These are phyloP conservation scores for Clarias laeviceps DNA, from an alignment of 2,797 vertebrate genomes.

Conservation along the genomic window DNA sequence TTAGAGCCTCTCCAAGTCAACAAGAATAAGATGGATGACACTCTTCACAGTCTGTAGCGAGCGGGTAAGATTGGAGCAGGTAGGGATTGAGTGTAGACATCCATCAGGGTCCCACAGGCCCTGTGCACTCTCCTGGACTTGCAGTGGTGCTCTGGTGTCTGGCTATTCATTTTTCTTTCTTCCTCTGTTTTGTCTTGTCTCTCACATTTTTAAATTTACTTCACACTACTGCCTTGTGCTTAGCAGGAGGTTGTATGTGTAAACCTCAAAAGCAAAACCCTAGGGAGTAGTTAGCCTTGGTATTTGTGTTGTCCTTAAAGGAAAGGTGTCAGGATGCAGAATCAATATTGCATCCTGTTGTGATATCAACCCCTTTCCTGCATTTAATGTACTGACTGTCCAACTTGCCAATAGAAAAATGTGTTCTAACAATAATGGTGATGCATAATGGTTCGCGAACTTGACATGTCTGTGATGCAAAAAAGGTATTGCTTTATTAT, in stretches of 20 bases:
- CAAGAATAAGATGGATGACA: slow-evolving; percentile 35
- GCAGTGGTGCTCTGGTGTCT: neutral
- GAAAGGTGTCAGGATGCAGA: slow-evolving; percentile 32
- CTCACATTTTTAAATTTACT: neutral
- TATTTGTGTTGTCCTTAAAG: slow-evolving; percentile 17
- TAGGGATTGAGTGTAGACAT: slow-evolving; percentile 24
- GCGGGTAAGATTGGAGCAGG: slow-evolving; percentile 29
- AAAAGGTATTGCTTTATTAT: neutral
- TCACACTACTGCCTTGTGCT: slow-evolving; percentile 7
- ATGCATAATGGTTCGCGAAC: no score
- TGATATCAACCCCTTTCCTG: neutral
- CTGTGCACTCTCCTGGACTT: neutral
- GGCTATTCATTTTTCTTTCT: slow-evolving; percentile 37
- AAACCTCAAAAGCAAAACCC: slow-evolving; percentile 24
- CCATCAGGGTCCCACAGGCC: slow-evolving; percentile 22
- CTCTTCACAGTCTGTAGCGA: slow-evolving; percentile 22
- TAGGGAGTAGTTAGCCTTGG: slow-evolving; percentile 7
- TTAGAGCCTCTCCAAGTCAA: slow-evolving; percentile 30
- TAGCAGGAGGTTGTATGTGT: slow-evolving; percentile 2
- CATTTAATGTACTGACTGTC: neutral
- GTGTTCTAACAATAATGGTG: neutral
- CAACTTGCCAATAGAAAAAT: neutral
- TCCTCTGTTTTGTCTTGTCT: neutral
- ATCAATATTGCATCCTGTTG: slow-evolving; percentile 47
- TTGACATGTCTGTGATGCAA: neutral